Conservation (phyloP, 2,113 vertebrate species). For the Fukomys damarensis region DNA sequence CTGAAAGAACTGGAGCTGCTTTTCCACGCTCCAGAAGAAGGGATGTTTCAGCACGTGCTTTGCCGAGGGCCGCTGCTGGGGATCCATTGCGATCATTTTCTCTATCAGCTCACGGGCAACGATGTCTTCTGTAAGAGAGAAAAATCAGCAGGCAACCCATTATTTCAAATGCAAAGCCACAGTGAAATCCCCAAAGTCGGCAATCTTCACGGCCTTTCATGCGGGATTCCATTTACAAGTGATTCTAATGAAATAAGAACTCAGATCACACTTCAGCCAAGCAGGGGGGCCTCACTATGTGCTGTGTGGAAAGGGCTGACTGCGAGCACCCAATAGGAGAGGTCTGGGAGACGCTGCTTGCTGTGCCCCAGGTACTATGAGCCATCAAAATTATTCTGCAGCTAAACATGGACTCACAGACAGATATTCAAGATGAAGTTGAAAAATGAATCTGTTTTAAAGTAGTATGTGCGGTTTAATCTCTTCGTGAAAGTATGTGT, state of each 20-base stretch:
- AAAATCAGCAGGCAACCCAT: not conserved
- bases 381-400: not conserved
- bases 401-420: not conserved
- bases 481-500: not conserved
- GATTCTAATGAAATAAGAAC: not conserved
- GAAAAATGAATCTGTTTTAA: not conserved
- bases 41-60: conserved; percentile 95
- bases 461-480: not conserved
- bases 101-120: conserved; percentile 94
- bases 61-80: conserved; percentile 92
- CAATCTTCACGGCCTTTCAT: not conserved
- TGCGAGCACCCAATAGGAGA: not conserved
- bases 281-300: fast-evolving
- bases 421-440: not conserved
- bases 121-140: conserved; percentile 88
- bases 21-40: conserved; percentile 98
- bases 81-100: conserved; percentile 95
- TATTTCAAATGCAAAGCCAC: not conserved
- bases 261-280: not conserved
- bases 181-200: not conserved
- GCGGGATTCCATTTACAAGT: not conserved
- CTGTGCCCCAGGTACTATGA: fast-evolving
- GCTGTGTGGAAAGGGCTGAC: not conserved
- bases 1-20: conserved; percentile 99
- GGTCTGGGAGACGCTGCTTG: not conserved